Conservation (phyloP, 2,113 vertebrate genomes). For the Coreoperca whiteheadi region DNA sequence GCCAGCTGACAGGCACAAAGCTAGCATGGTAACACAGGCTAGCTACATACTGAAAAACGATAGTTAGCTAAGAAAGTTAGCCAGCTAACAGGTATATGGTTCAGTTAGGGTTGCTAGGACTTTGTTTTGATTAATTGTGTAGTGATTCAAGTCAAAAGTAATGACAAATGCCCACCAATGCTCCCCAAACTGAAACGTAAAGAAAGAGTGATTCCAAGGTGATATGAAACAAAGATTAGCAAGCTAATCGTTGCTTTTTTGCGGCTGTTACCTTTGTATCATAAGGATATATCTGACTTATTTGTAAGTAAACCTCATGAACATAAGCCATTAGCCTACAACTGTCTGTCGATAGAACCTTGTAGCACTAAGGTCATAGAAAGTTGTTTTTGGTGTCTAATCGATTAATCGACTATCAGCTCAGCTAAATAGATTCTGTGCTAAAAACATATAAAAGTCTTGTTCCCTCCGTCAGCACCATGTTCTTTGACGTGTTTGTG, state of each 20-base stretch:
- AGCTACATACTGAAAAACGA: slow-evolving; percentile 46
- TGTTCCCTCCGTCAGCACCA: slow-evolving; percentile 88
- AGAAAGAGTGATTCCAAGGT: slow-evolving; percentile 2
- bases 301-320: slow-evolving; percentile 1
- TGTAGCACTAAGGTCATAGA: slow-evolving; percentile 38
- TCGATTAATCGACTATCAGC: slow-evolving; percentile 15
- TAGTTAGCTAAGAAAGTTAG: slow-evolving; percentile 37
- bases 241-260: slow-evolving; percentile 25
- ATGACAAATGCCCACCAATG: background rate
- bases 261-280: slow-evolving; percentile 10
- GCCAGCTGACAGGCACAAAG: slow-evolving; percentile 62
- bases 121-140: background rate
- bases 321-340: background rate
- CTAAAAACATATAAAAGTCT: slow-evolving; percentile 83
- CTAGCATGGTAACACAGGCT: slow-evolving; percentile 47
- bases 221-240: slow-evolving; percentile 38
- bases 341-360: slow-evolving; percentile 12
- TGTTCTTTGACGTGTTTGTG: slow-evolving; percentile 53
- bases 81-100: slow-evolving; percentile 42
- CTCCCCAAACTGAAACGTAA: slow-evolving; percentile 25
- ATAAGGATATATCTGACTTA: slow-evolving; percentile 10
- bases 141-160: slow-evolving; percentile 2
- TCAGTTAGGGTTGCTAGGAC: background rate
- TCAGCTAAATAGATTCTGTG: slow-evolving; percentile 47
- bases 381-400: slow-evolving; percentile 55